phyloP scores from a whole-genome alignment of 2,113 vertebrate species.

The Excalfactoria chinensis region DNA sequence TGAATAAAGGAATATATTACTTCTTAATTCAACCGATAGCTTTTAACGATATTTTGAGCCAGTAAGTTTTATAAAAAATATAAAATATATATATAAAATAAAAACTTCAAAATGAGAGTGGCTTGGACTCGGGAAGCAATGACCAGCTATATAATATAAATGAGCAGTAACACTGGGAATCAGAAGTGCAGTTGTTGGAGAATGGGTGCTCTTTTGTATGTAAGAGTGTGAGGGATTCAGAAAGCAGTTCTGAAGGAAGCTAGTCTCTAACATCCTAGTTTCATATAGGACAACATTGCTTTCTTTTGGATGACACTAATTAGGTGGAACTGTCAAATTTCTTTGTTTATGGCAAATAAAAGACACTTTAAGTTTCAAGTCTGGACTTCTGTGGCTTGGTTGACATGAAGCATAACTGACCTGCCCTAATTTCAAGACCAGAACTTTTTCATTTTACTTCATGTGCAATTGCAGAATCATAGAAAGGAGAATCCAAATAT shows the following conservation, averaged over 20 bases:
- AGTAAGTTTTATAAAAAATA: neutral
- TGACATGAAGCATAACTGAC: neutral
- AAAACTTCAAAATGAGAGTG: neutral
- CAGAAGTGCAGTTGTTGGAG: neutral
- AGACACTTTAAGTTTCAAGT: neutral
- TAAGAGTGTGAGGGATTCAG: neutral
- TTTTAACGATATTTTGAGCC: neutral
- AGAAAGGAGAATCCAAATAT: neutral
- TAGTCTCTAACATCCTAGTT: neutral
- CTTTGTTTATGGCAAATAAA: slow-evolving; percentile 5
- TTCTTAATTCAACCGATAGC: neutral
- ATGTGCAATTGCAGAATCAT: neutral
- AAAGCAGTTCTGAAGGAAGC: neutral
- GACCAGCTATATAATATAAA: neutral
- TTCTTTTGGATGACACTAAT: slow-evolving; percentile 5
- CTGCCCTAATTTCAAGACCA: neutral
- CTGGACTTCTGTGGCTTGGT: neutral
- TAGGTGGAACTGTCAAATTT: neutral
- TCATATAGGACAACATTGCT: neutral
- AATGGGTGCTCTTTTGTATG: neutral
- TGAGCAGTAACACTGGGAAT: neutral
- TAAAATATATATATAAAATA: neutral
- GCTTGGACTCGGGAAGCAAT: neutral
- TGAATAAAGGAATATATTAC: neutral
- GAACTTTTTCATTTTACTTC: neutral